phyloP scores from a whole-genome alignment of 2,113 vertebrate genomes.

The Malurus alboscapulatus region DNA sequence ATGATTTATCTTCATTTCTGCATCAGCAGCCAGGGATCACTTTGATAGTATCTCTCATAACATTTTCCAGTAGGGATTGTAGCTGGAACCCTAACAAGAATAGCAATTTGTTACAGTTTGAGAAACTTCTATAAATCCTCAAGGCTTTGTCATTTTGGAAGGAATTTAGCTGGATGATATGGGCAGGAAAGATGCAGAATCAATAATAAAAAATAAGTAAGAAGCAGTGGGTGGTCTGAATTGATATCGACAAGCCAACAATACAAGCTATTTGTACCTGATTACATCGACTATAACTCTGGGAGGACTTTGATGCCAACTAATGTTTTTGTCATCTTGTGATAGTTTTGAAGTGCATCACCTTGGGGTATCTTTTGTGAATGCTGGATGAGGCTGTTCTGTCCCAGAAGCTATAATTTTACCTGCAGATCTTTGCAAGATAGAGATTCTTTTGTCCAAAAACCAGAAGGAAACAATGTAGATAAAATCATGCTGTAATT shows the following conservation, averaged over 20 bases:
- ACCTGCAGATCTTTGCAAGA: slow-evolving; percentile 8
- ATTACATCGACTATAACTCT: background rate
- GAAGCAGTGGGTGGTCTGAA: slow-evolving; percentile 25
- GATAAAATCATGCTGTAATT: background rate
- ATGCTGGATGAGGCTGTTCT: background rate
- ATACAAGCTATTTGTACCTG: background rate
- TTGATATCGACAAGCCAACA: slow-evolving; percentile 41
- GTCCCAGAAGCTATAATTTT: slow-evolving; percentile 34
- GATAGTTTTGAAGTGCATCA: slow-evolving; percentile 5
- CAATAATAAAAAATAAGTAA: slow-evolving; percentile 56
- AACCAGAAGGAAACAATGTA: background rate
- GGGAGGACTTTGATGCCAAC: background rate
- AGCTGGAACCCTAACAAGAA: slow-evolving; percentile 25
- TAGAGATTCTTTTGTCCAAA: slow-evolving; percentile 8
- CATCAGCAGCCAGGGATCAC: background rate
- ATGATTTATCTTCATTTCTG: slow-evolving; percentile 30
- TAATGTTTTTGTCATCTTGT: slow-evolving; percentile 1
- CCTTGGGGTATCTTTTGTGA: background rate
- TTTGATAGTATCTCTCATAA: slow-evolving; percentile 2
- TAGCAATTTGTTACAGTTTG: slow-evolving; percentile 43
- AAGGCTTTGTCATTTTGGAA: slow-evolving; percentile 50
- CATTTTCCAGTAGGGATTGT: slow-evolving; percentile 14
- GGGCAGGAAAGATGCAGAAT: slow-evolving; percentile 48
- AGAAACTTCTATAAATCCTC: slow-evolving; percentile 57
- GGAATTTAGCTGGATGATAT: slow-evolving; percentile 40